phyloP scores from a whole-genome alignment of 2,113 vertebrate species.

The Perca flavescens region DNA sequence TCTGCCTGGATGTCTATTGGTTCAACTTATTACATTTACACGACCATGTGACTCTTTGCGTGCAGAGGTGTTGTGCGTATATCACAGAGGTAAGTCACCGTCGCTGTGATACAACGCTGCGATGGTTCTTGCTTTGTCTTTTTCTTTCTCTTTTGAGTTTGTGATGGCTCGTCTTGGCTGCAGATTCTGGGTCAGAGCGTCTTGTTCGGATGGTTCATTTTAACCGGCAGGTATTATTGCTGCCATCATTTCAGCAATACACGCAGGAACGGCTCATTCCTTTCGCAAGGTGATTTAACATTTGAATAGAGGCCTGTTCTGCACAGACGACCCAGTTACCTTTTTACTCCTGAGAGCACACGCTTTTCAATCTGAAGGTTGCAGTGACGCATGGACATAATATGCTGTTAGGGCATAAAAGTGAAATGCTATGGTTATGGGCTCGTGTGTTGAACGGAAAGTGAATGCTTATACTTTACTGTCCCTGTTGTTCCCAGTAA shows the following conservation, averaged over 20 bases:
- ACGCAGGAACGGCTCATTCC: slow-evolving; percentile 54
- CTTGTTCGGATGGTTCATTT: slow-evolving; percentile 48
- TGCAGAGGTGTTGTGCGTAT: background rate
- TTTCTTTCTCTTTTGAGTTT: background rate
- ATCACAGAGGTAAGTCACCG: background rate
- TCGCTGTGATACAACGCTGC: background rate
- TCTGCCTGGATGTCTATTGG: slow-evolving; percentile 10
- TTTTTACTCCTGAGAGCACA: slow-evolving; percentile 66
- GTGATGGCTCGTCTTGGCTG: slow-evolving; percentile 22
- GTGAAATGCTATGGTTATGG: slow-evolving; percentile 30
- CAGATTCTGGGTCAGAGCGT: slow-evolving; percentile 58
- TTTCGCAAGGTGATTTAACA: slow-evolving; percentile 68
- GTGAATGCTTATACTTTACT: slow-evolving; percentile 35
- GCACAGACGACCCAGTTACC: slow-evolving; percentile 70
- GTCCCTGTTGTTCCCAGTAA: slow-evolving; percentile 34
- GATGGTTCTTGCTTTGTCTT: slow-evolving; percentile 5
- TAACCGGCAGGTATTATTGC: slow-evolving; percentile 43
- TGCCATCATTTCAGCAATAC: slow-evolving; percentile 50
- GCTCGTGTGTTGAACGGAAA: slow-evolving; percentile 33
- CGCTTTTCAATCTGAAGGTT: slow-evolving; percentile 55
- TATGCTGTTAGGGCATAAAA: slow-evolving; percentile 50
- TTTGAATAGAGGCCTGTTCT: slow-evolving; percentile 63
- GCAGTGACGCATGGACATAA: slow-evolving; percentile 49
- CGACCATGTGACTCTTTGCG: slow-evolving; percentile 1
- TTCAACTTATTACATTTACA: slow-evolving; percentile 20